Evolutionary conservation across 2,113 vertebrate genomes (phyloP).

Genomic region (Sitta europaea): DNA sequence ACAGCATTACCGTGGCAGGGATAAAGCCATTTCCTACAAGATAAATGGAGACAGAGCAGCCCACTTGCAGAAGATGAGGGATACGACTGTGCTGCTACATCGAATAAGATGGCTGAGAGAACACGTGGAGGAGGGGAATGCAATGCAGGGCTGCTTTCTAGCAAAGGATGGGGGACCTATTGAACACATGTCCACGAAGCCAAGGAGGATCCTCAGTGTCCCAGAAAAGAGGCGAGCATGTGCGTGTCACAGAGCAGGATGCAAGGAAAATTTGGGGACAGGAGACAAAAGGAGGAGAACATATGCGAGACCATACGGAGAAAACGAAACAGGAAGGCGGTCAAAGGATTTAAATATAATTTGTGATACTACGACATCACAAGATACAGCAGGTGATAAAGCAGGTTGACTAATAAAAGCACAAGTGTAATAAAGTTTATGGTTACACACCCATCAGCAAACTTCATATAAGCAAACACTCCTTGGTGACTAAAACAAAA

Average conservation of each 20-base stretch:
- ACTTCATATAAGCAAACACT: background rate
- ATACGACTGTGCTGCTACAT: background rate
- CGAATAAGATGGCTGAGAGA: background rate
- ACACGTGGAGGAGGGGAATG: fast-evolving
- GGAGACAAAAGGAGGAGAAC: background rate
- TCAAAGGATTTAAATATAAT: slow-evolving; percentile 22
- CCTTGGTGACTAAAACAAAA: background rate
- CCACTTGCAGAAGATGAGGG: background rate
- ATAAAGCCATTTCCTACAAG: background rate
- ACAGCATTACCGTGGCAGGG: background rate
- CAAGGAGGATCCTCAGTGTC: background rate
- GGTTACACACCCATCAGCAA: background rate
- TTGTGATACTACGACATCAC: background rate
- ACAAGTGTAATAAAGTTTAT: background rate
- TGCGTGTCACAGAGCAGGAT: fast-evolving
- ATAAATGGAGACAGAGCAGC: background rate
- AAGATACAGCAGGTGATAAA: background rate
- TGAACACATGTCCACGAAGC: fast-evolving
- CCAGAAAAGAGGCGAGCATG: background rate
- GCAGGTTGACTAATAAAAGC: background rate
- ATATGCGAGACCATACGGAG: fast-evolving
- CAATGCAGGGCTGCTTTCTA: background rate
- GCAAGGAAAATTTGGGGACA: background rate
- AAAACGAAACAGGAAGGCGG: background rate
- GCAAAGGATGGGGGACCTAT: background rate